Base-by-base conservation (phyloP, 2,888 invertebrate genomes). In the Melanotus villosus region DNA sequence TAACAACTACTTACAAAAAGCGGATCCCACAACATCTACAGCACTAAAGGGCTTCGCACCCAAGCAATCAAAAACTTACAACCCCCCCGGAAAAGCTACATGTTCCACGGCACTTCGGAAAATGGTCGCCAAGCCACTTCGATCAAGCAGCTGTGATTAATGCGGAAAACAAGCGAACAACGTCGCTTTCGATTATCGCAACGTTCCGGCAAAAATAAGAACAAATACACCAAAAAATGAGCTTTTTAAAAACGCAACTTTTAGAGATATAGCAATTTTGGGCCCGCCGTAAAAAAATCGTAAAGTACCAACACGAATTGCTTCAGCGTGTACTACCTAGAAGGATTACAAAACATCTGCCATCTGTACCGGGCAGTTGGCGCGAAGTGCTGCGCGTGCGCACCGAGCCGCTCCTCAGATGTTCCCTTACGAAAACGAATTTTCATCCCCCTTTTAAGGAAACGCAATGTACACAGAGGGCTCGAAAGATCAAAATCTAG, bases 301-400 rank as follows among this genome's bases (percentile, higher is more conserved):
- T 64, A 63, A 73, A 81, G 78, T 77, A 76, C 62, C 67, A 74
- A 73, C 77, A 71, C 73, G 73, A 77, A 77, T 78, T 76, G 75
- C 75, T 76, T 75, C 78, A 76, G 80, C 81, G 80, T 80, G 80
- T 78, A 79, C 78, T 77, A 77, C 75, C 73, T 75, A 78, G 73
- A 76, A 77, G 80, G 76, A 82, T 83, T 84, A 84, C 83, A 84
- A 85, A 85, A 85, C 85, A 85, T 85, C 84, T 85, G 84, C 85
- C 84, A 85, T 84, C 84, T 84, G 84, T 83, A 83, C 83, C 84
- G 81, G 82, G 83, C 83, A 82, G 78, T 85, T 85, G 84, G 85
- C 85, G 85, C 84, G 84, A 84, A 85, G 77, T 74, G 73, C 66
- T 77, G 76, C 84, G 84, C 82, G 73, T 78, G 83, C 82, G 82